A percentile compares a stretch with the other conserved stretches of the same genome.
Evolutionary conservation across 2,113 vertebrate species (phyloP).

Genomic region (Podarcis muralis): DNA sequence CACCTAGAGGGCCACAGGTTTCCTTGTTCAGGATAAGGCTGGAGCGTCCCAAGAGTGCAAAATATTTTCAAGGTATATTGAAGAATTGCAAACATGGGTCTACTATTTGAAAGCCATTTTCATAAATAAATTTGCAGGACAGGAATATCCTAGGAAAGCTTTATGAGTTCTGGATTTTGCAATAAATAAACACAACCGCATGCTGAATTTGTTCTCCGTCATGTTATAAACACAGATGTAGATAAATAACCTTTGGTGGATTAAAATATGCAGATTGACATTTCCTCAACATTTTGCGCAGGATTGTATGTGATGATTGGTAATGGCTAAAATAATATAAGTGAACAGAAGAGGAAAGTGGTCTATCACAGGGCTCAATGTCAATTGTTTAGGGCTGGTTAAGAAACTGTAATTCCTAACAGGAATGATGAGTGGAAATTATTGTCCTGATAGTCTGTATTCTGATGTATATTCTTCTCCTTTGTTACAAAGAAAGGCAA

Average conservation of each 20-base stretch:
- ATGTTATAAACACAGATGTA: neutral
- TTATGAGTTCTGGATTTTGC: neutral
- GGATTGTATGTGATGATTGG: neutral
- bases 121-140: neutral
- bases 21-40: too few relatives aligned
- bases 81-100: neutral
- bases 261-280: neutral
- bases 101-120: neutral
- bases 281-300: neutral
- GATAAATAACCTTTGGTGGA: neutral
- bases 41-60: neutral
- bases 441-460: neutral
- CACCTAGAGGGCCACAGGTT: too few relatives aligned
- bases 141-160: neutral
- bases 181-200: neutral
- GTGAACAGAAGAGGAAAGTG: neutral
- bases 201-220: neutral
- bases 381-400: neutral
- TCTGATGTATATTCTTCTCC: too few relatives aligned
- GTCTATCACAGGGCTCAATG: neutral
- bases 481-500: too few relatives aligned
- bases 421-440: neutral
- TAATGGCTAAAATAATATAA: neutral
- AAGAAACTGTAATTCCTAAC: neutral
- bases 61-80: neutral